Evolutionary conservation across 1,140 invertebrate species (phyloP), one percentile per base, ranked within the genome.

Genomic region (Hesperophylax magnus): DNA sequence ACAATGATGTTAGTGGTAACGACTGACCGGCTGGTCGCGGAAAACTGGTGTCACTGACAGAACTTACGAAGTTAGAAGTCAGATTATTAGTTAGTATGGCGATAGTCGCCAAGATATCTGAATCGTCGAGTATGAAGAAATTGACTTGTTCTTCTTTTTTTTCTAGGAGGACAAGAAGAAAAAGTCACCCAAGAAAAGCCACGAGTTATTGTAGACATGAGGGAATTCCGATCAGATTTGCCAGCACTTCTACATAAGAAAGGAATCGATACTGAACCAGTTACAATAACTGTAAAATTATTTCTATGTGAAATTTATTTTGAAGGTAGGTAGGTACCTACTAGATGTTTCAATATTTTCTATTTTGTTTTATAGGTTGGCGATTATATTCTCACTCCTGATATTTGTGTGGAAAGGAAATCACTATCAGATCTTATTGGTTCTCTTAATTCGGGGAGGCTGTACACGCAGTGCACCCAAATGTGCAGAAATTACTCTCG

Each of bases 391-490:
- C 90, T 99, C 2, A 98, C 98, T 0, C 96, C 97, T 0, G 97
- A 99, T 27, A 96, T 99, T 84, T 98, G 96, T 86, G 94, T 99
- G 4, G 99, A 99, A 89, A 91, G 99, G 7, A 99, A 99, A 91
- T 98, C 97, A 79, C 93, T 99, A 27, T 97, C 96, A 34, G 99
- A 99, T 93, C 90, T 99, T 77, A 98, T 99, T 87, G 97, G 97
- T 17, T 99, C 98, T 0, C 90, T 99, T 17, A 96, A 97, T 88
- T 97, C 94, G 79, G 99, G 99, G 0, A 93, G 99, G 74, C 91
- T 99, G 47, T 99, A 98, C 87, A 97, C 97, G 87, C 99, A 99
- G 89, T 96, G 96, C 63, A 93, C 95, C 63, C 93, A 96, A 74
- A 98, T 98, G 97, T 94, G 93, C 77, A 91, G 97, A 15, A 93